phyloP scores from a whole-genome alignment of 2,888 invertebrate species.

The Orchesellides sinensis region DNA sequence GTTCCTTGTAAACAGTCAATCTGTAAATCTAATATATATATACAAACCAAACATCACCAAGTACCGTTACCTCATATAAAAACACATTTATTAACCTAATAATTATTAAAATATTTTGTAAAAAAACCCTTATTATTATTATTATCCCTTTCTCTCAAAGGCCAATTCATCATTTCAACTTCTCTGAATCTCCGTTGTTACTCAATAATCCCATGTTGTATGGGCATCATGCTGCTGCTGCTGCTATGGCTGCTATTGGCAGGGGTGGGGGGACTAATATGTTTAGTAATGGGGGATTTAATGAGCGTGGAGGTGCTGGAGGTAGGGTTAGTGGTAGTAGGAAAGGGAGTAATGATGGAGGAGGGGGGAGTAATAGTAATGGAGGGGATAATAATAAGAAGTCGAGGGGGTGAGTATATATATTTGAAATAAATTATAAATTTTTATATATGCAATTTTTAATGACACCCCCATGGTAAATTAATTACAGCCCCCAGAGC shows the following conservation, averaged over 20 bases:
- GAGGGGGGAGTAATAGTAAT: neutral
- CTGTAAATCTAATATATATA: too few species aligned
- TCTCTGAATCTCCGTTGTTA: too few species aligned
- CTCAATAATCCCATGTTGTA: slow-evolving; percentile 66
- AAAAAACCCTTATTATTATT: too few species aligned
- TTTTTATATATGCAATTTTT: neutral
- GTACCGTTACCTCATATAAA: too few species aligned
- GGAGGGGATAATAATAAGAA: slow-evolving; percentile 36
- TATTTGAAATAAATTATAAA: neutral
- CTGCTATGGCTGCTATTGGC: slow-evolving; percentile 63
- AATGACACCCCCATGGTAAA: too few species aligned
- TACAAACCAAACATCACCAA: too few species aligned
- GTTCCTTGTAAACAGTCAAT: too few species aligned
- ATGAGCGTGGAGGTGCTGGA: neutral
- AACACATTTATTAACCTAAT: too few species aligned
- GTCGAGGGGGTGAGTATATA: slow-evolving; percentile 16
- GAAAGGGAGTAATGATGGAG: slow-evolving; percentile 23
- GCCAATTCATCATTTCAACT: too few species aligned
- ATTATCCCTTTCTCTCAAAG: too few species aligned
- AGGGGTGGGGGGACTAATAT: slow-evolving; percentile 24
- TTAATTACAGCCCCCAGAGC: slow-evolving; percentile 13
- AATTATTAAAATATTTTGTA: too few species aligned
- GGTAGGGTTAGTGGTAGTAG: slow-evolving; percentile 7
- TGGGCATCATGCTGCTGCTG: slow-evolving; percentile 57
- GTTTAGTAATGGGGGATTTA: slow-evolving; percentile 41